Evolutionary conservation across 2,113 vertebrate species (phyloP).

Genomic region (human (Homo sapiens)): GRCh38 chr11:37877001-37877500

Average conservation of each 20-base stretch:
- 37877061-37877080: background rate
- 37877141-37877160: background rate
- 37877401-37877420: background rate
- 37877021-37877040: background rate
- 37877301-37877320: background rate
- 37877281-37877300: background rate
- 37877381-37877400: background rate
- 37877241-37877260: background rate
- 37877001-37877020: background rate
- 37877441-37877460: constrained; percentile 18
- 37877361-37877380: background rate
- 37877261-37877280: background rate
- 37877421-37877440: background rate
- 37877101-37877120: background rate
- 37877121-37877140: background rate
- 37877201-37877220: background rate
- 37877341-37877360: background rate
- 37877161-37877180: background rate
- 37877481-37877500: background rate
- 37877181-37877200: background rate
- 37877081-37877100: background rate
- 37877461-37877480: background rate
- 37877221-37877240: background rate
- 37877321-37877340: background rate
- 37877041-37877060: background rate